Evolutionary conservation across 2,113 vertebrate genomes (phyloP).

Genomic region (Coregonus clupeaformis): DNA sequence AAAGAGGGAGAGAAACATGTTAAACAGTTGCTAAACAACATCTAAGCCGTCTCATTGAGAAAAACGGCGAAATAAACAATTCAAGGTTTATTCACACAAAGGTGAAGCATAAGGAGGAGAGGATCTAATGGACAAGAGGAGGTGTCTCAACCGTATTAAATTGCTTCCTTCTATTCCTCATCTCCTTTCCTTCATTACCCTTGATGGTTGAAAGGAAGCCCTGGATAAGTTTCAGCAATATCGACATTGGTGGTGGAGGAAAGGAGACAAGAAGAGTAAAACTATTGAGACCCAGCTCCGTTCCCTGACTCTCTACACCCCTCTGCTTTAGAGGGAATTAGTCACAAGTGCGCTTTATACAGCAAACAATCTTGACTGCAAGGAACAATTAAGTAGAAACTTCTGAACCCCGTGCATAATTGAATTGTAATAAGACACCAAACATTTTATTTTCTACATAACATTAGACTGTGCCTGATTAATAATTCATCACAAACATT

Average conservation of each 20-base stretch:
- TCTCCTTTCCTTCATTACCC: no score
- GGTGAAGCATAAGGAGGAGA: no score
- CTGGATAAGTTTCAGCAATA: no score
- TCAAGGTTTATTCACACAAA: no score
- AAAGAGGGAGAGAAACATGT: background rate
- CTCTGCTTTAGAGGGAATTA: background rate
- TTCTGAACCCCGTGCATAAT: slow-evolving; percentile 47
- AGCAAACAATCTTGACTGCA: slow-evolving; percentile 32
- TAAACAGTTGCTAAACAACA: background rate
- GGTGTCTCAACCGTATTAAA: no score
- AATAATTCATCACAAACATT: slow-evolving; percentile 57
- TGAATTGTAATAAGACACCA: slow-evolving; percentile 45
- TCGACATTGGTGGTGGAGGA: slow-evolving; percentile 9
- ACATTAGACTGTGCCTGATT: slow-evolving; percentile 51
- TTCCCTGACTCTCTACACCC: background rate
- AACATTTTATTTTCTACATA: slow-evolving; percentile 56
- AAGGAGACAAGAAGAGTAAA: background rate
- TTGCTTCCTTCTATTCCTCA: no score
- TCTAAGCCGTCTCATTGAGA: background rate
- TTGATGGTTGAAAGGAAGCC: no score
- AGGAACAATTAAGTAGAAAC: slow-evolving; percentile 55
- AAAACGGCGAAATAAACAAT: slow-evolving; percentile 32
- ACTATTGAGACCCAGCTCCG: background rate
- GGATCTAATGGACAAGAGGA: no score
- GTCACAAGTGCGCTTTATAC: background rate